Base-by-base conservation (phyloP, 2,113 vertebrate genomes). In the Hydropotes inermis region DNA sequence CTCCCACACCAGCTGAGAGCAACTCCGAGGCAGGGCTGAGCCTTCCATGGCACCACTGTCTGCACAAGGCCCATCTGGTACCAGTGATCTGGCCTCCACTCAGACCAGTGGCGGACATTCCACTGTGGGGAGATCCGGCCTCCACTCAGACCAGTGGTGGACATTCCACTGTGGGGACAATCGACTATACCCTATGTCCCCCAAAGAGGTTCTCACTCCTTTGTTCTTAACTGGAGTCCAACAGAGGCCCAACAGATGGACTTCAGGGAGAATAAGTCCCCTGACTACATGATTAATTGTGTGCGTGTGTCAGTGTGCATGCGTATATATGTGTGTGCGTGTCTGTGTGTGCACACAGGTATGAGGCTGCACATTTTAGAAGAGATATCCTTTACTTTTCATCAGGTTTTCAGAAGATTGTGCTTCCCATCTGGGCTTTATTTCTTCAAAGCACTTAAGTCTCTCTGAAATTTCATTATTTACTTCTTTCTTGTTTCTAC, bases 101-200 rank as follows among this genome's bases (percentile, higher is more conserved):
- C 2, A 21, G 19, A 28, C 54, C 52, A 4, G 33, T 4, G 23
- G 33, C 28, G 4, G 4, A 1, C 30, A 15, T 1, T 30, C 36
- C 4, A 17, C 45, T 67, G 5, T 8, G 16, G 58, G 12, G 3
- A n/a, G n/a, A n/a, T 50, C 47, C 5, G 2, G 23, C 57, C 55
- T 19, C 76, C 45, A 6, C 50, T 28, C 2, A 21, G 19, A 28
- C 54, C 52, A 4, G 33, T 4, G 23, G 33, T 23, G 4, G 4
- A 1, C 30, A 15, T 1, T 30, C 36, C 4, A 17, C 45, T 67
- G 5, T 8, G 16, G 58, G 12, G 3, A n/a, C 54, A 8, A 4
- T 30, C 1, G 4, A 36, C 43, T 27, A 47, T 52, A 45, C 28
- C 25, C 10, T 8, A 4, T 28, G 39, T 16, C 30, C 84, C 30